Evolutionary conservation across 2,797 vertebrate species (phyloP), one percentile per base, ranked within the genome.

Genomic region (Arnoldichthys spilopterus): DNA sequence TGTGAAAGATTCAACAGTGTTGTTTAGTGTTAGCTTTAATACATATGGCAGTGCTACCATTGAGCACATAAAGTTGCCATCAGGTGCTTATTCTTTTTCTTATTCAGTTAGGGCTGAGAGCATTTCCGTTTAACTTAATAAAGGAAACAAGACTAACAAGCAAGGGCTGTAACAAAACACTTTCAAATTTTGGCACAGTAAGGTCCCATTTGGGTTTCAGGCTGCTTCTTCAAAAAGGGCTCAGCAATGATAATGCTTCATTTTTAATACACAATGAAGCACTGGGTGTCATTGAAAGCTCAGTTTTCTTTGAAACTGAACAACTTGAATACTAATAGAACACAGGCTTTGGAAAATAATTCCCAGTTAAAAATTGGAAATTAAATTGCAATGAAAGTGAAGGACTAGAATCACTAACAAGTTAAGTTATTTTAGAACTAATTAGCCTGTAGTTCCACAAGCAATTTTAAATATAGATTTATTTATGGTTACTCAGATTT

Each of bases 121-220:
- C 45, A 54, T 70, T 70, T 70, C 47, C 18, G 7, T 20, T 69
- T 15, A 16, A 30, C 26, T 69, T 49, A 69, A 49, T 51, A 20
- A 24, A 47, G 40, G 13, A 51, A 51, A 32, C 18, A 18, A 12
- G 1, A 68, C 30, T 18, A 32, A 49, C 45, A 30, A 16, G 56
- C 37, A 18, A 32, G 16, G 45, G 15, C 64, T 70, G 45, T 6
- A 47, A 71, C 34, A 34, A 66, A 61, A 75, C 8, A 32, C 34
- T 20, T 43, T 43, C 11, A 63, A 51, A 11, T 49, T 24, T 26
- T 20, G 15, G 49, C 51, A 34, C 28, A 18, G 20, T 12, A 43
- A 32, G 24, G 24, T 73, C 53, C 20, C 53, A 54, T 26, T 15
- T 45, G 4, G 20, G 51, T 53, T 45, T 30, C 51, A 59, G 26